Conservation (phyloP, 2,797 vertebrate species). For the Myripristis jacobus region DNA sequence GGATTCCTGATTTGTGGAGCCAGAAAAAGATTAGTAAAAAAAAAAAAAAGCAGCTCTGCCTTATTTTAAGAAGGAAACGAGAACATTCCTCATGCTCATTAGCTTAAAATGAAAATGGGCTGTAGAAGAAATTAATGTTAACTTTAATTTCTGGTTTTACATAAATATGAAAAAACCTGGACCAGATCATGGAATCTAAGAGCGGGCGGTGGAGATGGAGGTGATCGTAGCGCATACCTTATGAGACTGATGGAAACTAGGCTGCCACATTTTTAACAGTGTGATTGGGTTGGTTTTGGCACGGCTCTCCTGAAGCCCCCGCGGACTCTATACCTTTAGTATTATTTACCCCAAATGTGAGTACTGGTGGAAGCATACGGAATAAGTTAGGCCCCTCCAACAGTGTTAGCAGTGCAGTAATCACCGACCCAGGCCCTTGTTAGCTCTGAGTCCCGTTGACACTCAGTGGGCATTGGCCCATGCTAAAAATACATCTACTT, state of each 20-base stretch:
- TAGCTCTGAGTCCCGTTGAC: slow-evolving; percentile 61
- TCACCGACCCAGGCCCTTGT: slow-evolving; percentile 67
- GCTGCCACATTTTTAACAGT: slow-evolving; percentile 63
- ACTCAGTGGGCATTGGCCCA: slow-evolving; percentile 64
- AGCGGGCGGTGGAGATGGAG: slow-evolving; percentile 30
- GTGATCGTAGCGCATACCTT: slow-evolving; percentile 28
- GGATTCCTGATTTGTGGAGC: slow-evolving; percentile 30
- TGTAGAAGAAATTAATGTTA: slow-evolving; percentile 66
- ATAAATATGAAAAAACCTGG: slow-evolving; percentile 53
- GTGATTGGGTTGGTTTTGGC: slow-evolving; percentile 71
- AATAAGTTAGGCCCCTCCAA: slow-evolving; percentile 71
- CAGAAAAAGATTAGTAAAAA: slow-evolving; percentile 27
- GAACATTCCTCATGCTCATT: slow-evolving; percentile 61
- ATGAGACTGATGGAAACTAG: slow-evolving; percentile 62
- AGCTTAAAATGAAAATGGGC: slow-evolving; percentile 55
- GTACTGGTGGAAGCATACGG: slow-evolving; percentile 62
- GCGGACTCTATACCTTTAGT: slow-evolving; percentile 70
- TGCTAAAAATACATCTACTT: slow-evolving; percentile 72
- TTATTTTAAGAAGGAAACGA: slow-evolving; percentile 33
- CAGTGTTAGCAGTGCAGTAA: slow-evolving; percentile 69
- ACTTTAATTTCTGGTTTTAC: slow-evolving; percentile 67
- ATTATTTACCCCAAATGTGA: slow-evolving; percentile 75
- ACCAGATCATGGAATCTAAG: slow-evolving; percentile 51
- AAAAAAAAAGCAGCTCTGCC: too few species aligned
- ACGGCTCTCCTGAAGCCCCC: slow-evolving; percentile 44